Conservation (phyloP, 1,140 invertebrate genomes). For the Drosophila obscura region DNA sequence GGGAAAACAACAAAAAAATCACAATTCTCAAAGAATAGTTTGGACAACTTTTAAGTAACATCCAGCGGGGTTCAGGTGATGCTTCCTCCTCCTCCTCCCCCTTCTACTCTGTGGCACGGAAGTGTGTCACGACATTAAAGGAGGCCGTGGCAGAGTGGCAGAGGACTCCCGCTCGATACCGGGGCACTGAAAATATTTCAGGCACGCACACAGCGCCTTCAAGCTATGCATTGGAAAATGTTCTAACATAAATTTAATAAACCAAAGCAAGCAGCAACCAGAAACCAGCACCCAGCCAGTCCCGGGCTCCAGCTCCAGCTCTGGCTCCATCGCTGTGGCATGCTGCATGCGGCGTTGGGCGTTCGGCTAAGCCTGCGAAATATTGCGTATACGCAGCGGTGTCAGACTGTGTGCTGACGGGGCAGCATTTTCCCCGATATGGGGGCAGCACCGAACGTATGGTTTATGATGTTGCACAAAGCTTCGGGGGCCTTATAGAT, state of each 20-base stretch:
- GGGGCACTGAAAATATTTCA: slow-evolving; percentile 55
- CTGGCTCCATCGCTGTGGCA: slow-evolving; percentile 27
- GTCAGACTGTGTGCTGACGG: slow-evolving; percentile 58
- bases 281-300: slow-evolving; percentile 52
- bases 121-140: slow-evolving; percentile 56
- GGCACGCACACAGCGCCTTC: slow-evolving; percentile 65
- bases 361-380: slow-evolving; percentile 55
- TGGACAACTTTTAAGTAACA: slow-evolving; percentile 58
- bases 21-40: slow-evolving; percentile 78
- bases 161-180: slow-evolving; percentile 30
- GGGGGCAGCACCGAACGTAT: slow-evolving; percentile 58
- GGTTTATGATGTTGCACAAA: slow-evolving; percentile 70
- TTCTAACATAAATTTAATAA: slow-evolving; percentile 81
- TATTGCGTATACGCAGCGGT: slow-evolving; percentile 64
- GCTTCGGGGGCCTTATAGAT: slow-evolving; percentile 66
- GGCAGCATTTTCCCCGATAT: slow-evolving; percentile 47
- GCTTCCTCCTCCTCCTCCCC: slow-evolving; percentile 6
- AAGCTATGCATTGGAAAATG: slow-evolving; percentile 80
- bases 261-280: slow-evolving; percentile 46
- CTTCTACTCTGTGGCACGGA: slow-evolving; percentile 9
- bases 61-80: slow-evolving; percentile 58
- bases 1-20: slow-evolving; percentile 51
- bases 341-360: slow-evolving; percentile 25
- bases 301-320: slow-evolving; percentile 39
- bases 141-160: neutral